Base-by-base conservation (phyloP, 2,113 vertebrate genomes). In the Helogale parvula region DNA sequence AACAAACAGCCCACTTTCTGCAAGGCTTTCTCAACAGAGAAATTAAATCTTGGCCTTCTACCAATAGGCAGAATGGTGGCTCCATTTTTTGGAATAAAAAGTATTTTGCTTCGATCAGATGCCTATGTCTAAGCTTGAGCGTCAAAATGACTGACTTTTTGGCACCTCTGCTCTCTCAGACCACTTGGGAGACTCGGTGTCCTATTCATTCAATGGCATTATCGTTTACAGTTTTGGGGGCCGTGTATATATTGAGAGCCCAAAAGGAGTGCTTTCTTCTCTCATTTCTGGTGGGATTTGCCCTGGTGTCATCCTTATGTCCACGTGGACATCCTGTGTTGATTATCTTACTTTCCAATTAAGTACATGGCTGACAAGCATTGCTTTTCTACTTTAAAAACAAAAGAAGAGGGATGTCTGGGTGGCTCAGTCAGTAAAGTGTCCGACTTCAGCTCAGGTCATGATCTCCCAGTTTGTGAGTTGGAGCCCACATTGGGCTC, bases 21-120 rank as follows among this genome's bases (percentile, higher is more conserved):
- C 71, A 77, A 93, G 54, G 38, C 11, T 57, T 84, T 80, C 29
- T 85, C 27, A 57, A 96, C 13, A 90, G 71, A 90, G 72, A 94
- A 88, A 7, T 71, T 79, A 93, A 77, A 66, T 72, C 3, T 4
- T 29, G 57, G 15, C 33, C 27, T 76, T 93, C 69, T 83, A 29
- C 27, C 54, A 57, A 66, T 0, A 95, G 41, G 47, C 63, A 88
- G 35, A 91, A 5, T 88, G 13, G 19, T 38, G 12, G 12, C 41
- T 85, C 27, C 23, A 25, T 14, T 31, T 83, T 81, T 94, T 83
- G 31, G 17, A 83, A 47, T 7, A 88, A 25, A 60, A 87, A 35
- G 16, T 35, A 38, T 57, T 80, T 71, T 82, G n/a, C 13, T 89
- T 68, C 29, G 31, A 5, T 80, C 38, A 65, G 16, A 38, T 79